These are phyloP conservation scores for Parazoanthus darwini DNA, from an alignment of 92 coral and sea anemone species.

Conservation along the genomic window DNA sequence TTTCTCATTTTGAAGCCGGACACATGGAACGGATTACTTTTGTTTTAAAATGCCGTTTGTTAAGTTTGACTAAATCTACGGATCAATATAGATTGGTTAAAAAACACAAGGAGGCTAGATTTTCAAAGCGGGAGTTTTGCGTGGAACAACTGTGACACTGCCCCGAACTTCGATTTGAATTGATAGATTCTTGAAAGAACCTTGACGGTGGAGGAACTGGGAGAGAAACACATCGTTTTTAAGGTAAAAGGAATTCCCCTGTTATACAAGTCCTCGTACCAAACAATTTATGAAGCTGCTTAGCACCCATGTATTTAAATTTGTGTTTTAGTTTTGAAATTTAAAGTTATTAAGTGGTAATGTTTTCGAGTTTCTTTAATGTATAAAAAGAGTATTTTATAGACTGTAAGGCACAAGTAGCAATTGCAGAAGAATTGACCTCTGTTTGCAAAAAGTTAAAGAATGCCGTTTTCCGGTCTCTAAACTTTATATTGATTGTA, in stretches of 20 bases:
- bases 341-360: not conserved
- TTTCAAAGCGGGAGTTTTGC: not conserved
- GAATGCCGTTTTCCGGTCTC: not conserved
- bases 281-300: not conserved
- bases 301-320: not conserved
- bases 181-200: not conserved
- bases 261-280: not conserved
- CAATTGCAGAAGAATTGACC: not conserved
- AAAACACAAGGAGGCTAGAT: not conserved
- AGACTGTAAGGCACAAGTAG: not conserved
- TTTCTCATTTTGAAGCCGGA: too few species aligned
- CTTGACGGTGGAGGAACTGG: not conserved
- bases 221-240: not conserved
- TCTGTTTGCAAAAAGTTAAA: not conserved
- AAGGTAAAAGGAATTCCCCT: not conserved
- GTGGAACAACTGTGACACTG: too few species aligned
- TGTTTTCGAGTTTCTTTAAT: not conserved
- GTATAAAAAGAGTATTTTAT: not conserved
- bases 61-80: too few species aligned
- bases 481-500: conserved; percentile 24
- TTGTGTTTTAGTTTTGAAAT: not conserved
- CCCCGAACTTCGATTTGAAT: too few species aligned
- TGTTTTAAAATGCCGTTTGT: not conserved
- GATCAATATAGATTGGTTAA: too few species aligned
- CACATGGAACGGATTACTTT: not conserved